Conservation (phyloP, 2,113 vertebrate species). For the Rhynchopsitta pachyrhyncha region DNA sequence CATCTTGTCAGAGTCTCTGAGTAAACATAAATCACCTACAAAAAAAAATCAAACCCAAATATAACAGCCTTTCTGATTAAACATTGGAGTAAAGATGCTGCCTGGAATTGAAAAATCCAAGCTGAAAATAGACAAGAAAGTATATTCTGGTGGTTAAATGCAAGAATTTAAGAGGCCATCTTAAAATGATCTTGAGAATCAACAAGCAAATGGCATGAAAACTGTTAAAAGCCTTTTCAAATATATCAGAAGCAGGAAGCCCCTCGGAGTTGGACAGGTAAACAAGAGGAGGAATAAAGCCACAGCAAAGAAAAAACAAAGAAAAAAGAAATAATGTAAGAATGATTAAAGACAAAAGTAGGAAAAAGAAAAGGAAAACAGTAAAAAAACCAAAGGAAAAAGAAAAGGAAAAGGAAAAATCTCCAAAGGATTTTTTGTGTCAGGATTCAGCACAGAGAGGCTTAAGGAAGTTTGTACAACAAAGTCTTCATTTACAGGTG, state of each 20-base stretch:
- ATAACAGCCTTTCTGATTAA: background rate
- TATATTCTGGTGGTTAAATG: background rate
- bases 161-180: background rate
- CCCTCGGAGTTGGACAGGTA: background rate
- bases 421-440: background rate
- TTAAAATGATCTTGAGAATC: background rate
- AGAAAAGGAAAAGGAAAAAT: rapidly evolving
- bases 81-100: background rate
- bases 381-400: rapidly evolving
- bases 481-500: conserved; percentile 10
- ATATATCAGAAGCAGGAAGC: background rate
- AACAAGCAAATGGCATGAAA: background rate
- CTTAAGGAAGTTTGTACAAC: conserved; percentile 10
- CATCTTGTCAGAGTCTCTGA: background rate
- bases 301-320: background rate
- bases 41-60: background rate
- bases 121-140: background rate
- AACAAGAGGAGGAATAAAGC: background rate
- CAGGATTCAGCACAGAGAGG: background rate
- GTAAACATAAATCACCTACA: background rate
- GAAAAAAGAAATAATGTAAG: rapidly evolving
- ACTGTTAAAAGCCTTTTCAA: background rate
- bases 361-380: rapidly evolving
- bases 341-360: rapidly evolving
- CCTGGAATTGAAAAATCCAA: background rate